Conservation (phyloP, 2,888 invertebrate genomes). For the Eutolmus rufibarbis region DNA sequence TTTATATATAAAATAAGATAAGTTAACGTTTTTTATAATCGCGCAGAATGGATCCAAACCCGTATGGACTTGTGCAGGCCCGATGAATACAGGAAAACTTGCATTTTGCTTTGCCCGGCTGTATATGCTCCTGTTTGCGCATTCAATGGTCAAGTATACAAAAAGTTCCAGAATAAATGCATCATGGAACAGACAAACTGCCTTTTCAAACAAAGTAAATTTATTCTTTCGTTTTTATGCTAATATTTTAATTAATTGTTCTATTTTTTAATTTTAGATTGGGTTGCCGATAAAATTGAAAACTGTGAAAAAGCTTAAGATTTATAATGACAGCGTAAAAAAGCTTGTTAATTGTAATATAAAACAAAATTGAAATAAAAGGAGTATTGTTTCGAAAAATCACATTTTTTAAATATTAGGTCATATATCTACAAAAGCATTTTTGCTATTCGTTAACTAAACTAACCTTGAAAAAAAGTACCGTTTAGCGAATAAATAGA, state of each 20-base stretch:
- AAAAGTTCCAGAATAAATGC: conserved; percentile 18
- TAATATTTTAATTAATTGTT: neutral
- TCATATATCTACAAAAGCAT: too few relatives aligned
- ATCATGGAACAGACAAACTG: neutral
- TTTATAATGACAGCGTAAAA: neutral
- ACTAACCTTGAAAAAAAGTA: too few relatives aligned
- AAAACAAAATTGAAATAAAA: neutral
- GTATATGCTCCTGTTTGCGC: conserved; percentile 34
- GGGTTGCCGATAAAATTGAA: neutral
- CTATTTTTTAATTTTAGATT: neutral
- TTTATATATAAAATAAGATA: neutral
- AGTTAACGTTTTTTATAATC: neutral
- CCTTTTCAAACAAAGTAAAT: neutral
- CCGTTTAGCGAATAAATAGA: too few relatives aligned
- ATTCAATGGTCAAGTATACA: conserved; percentile 8
- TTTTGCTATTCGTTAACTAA: too few relatives aligned
- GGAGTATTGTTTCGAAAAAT: too few relatives aligned
- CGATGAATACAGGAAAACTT: neutral
- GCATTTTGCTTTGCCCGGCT: neutral
- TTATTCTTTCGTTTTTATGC: neutral
- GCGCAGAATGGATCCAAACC: neutral
- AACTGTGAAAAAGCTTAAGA: neutral
- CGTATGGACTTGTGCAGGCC: neutral
- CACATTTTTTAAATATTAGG: too few relatives aligned
- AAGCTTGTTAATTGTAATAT: neutral